Percentiles rank a stretch among this genome's conserved stretches.
phyloP scores from a whole-genome alignment of 2,888 invertebrate genomes.

The Lochmaea capreae region DNA sequence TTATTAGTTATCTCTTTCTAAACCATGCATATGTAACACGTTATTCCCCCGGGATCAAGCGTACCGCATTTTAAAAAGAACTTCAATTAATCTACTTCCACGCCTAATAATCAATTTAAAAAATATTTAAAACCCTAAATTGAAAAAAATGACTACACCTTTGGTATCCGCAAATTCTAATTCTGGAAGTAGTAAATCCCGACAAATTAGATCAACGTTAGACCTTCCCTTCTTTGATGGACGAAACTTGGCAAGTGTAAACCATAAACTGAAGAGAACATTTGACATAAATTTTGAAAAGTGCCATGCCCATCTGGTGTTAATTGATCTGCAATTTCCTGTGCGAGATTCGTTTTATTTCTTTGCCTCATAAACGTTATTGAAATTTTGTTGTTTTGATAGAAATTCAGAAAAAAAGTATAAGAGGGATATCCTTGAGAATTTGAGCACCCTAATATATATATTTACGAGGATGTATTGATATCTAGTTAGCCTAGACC shows the following conservation, averaged over 20 bases:
- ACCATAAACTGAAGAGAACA: constrained; percentile 7
- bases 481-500: too few species aligned
- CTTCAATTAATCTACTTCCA: not conserved
- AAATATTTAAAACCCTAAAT: not conserved
- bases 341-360: constrained; percentile 2
- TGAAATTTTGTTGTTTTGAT: not conserved
- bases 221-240: constrained; percentile 9
- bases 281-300: constrained; percentile 22
- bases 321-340: constrained; percentile 18
- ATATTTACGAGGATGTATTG: too few species aligned
- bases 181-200: constrained; percentile 15
- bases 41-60: not conserved
- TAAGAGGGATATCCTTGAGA: too few species aligned
- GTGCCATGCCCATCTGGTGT: constrained; percentile 21
- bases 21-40: not conserved
- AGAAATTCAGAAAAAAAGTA: not conserved
- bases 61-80: not conserved
- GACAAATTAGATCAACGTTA: constrained; percentile 5
- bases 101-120: not conserved
- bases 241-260: constrained; percentile 11
- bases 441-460: too few species aligned
- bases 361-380: not conserved
- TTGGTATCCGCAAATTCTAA: constrained; percentile 1
- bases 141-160: not conserved
- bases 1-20: too few species aligned